A percentile compares a stretch with the other conserved stretches of the same genome.
Evolutionary conservation across 1,140 invertebrate genomes (phyloP).

Genomic region (Tetramorium simillimum): DNA sequence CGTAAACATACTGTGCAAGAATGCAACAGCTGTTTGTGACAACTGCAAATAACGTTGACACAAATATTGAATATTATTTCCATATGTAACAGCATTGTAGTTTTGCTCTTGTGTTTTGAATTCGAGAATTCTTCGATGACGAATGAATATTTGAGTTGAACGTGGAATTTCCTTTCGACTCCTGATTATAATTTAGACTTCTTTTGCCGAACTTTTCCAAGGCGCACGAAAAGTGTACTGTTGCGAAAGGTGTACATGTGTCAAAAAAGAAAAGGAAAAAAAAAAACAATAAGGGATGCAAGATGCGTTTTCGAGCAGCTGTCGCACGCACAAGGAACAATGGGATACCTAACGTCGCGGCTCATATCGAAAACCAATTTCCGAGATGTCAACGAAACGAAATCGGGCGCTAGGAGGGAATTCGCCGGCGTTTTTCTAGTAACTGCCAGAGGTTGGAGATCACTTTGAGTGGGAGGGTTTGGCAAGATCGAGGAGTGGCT

Average conservation of each 20-base stretch:
- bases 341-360: constrained; percentile 65
- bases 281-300: constrained; percentile 17
- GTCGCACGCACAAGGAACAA: constrained; percentile 75
- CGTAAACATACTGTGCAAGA: constrained; percentile 2
- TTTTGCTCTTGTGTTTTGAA: constrained; percentile 18
- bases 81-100: constrained; percentile 7
- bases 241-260: constrained; percentile 24
- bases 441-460: constrained; percentile 59
- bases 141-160: constrained; percentile 10
- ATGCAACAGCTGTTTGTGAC: constrained; percentile 34
- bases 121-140: constrained; percentile 8
- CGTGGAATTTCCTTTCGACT: neutral
- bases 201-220: neutral
- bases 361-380: constrained; percentile 77
- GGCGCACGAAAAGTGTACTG: neutral
- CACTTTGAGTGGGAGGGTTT: constrained; percentile 63
- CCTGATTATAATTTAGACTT: neutral
- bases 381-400: constrained; percentile 75
- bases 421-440: constrained; percentile 66
- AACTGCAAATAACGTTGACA: constrained; percentile 28
- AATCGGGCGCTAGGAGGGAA: constrained; percentile 68
- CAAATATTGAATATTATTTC: constrained; percentile 27
- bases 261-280: neutral
- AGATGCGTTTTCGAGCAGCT: constrained; percentile 70
- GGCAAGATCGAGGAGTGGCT: constrained; percentile 60